phyloP scores from a whole-genome alignment of 2,888 invertebrate genomes.

The Psococerastis gibbosa region DNA sequence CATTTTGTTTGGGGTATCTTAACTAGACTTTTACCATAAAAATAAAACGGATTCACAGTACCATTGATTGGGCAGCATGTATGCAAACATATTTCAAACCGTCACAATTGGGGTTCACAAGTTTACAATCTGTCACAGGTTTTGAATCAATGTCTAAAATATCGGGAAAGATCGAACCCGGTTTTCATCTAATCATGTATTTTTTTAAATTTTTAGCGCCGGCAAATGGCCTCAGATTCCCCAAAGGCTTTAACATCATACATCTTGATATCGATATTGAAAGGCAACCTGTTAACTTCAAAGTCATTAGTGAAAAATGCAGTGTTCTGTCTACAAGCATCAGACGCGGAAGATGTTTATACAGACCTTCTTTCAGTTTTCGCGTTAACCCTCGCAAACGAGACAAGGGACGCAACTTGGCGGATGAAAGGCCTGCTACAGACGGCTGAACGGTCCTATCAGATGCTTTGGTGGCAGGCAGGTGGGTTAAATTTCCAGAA shows the following conservation, averaged over 20 bases:
- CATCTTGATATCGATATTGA: constrained; percentile 42
- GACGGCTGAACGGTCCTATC: constrained; percentile 24
- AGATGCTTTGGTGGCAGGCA: constrained; percentile 34
- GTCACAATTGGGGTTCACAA: too few relatives aligned
- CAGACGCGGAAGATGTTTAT: constrained; percentile 28
- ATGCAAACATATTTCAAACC: too few relatives aligned
- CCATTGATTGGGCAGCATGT: too few relatives aligned
- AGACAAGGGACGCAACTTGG: constrained; percentile 26
- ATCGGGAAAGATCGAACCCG: too few relatives aligned
- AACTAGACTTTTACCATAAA: too few relatives aligned
- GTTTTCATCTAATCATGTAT: too few relatives aligned
- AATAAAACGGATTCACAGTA: too few relatives aligned
- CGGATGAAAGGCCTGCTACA: constrained; percentile 27
- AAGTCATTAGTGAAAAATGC: constrained; percentile 34
- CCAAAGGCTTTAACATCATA: constrained; percentile 47
- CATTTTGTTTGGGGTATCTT: too few relatives aligned
- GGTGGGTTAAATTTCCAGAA: too few relatives aligned
- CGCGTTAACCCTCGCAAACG: constrained; percentile 30
- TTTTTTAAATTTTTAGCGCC: constrained; percentile 5
- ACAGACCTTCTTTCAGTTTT: constrained; percentile 33
- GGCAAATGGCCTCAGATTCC: constrained; percentile 17
- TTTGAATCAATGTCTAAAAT: too few relatives aligned
- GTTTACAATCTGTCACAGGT: too few relatives aligned
- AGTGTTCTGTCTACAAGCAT: constrained; percentile 33
- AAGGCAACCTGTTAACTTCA: constrained; percentile 32